Evolutionary conservation across 2,113 vertebrate genomes (phyloP).

Genomic region (Donacobius atricapilla): DNA sequence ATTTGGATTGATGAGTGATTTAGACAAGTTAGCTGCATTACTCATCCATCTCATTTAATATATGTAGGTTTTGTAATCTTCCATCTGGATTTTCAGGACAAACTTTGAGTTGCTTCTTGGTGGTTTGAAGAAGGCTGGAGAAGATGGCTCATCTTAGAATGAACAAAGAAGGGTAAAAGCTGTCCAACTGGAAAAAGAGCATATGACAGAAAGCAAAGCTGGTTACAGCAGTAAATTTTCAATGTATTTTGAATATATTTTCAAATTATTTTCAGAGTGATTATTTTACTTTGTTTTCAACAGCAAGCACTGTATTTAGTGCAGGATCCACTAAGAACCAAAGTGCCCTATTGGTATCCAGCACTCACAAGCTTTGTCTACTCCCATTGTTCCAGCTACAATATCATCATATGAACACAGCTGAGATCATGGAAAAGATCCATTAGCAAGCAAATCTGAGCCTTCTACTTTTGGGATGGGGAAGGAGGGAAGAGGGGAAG

Average conservation of each 20-base stretch:
- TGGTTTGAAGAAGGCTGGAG: not conserved
- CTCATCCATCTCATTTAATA: slow-evolving; percentile 37
- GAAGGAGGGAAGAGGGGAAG: not conserved
- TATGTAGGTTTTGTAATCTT: slow-evolving; percentile 18
- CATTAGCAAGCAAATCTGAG: not conserved
- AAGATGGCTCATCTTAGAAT: not conserved
- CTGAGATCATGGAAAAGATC: not conserved
- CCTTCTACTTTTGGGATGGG: not conserved
- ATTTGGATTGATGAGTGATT: slow-evolving; percentile 47
- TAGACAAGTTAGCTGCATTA: slow-evolving; percentile 47
- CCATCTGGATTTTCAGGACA: slow-evolving; percentile 1
- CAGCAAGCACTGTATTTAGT: not conserved
- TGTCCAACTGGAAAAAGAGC: not conserved
- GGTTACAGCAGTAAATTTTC: not conserved
- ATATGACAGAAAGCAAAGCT: not conserved
- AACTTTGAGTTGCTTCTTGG: not conserved
- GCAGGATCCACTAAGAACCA: not conserved
- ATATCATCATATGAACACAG: not conserved
- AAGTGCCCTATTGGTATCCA: not conserved
- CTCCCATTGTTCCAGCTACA: not conserved
- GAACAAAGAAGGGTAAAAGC: not conserved
- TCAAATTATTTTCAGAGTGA: not conserved
- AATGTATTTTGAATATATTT: not conserved
- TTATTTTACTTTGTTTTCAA: not conserved
- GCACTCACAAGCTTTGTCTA: not conserved